Conservation (phyloP, 2,113 vertebrate species). For the Otolemur garnettii region DNA sequence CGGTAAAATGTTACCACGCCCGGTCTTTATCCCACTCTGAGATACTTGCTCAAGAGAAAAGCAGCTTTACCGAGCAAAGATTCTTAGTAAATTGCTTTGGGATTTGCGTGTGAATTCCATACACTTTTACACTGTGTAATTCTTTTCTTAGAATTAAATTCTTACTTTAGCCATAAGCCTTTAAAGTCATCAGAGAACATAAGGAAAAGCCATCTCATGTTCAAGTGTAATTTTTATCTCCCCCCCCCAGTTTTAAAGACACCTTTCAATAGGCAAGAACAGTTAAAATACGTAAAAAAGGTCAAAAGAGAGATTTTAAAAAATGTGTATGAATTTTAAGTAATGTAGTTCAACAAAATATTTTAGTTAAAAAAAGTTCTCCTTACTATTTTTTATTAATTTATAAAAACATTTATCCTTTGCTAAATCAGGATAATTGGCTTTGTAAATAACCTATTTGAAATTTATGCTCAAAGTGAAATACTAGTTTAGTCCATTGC, state of each 20-base stretch:
- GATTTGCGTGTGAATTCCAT: constrained; percentile 25
- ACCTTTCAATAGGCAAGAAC: not conserved
- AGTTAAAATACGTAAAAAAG: not conserved
- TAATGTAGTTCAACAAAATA: not conserved
- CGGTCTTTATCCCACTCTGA: rapidly evolving
- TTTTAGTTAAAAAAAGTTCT: not conserved
- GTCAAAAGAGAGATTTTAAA: not conserved
- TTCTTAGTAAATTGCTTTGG: constrained; percentile 62
- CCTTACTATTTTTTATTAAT: not conserved
- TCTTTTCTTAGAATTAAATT: constrained; percentile 16
- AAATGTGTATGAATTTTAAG: not conserved
- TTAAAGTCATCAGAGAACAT: not conserved
- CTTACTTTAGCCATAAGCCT: not conserved
- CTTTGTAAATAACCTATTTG: not conserved
- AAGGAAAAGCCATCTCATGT: not conserved
- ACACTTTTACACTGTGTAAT: not conserved
- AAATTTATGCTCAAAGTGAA: not conserved
- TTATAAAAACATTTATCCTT: not conserved
- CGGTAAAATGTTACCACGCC: constrained; percentile 88
- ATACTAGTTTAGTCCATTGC: not conserved
- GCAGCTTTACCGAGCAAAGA: constrained; percentile 43
- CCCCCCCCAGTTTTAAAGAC: not conserved
- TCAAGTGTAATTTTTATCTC: not conserved
- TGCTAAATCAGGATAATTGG: not conserved
- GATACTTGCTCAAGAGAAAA: constrained; percentile 38